Conservation (phyloP, 2,797 vertebrate species). For the Cephalopachus bancanus region DNA sequence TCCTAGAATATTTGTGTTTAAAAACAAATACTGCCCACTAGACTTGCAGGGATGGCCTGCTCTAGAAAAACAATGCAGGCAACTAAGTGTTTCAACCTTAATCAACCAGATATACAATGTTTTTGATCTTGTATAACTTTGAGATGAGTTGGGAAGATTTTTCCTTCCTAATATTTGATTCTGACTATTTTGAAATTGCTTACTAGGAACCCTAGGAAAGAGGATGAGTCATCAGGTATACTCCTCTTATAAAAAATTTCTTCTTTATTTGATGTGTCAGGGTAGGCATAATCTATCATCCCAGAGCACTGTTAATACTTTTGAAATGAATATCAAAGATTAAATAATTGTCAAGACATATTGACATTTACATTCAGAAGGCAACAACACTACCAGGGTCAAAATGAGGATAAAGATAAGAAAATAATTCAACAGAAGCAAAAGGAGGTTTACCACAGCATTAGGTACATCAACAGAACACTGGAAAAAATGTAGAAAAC, state of each 20-base stretch:
- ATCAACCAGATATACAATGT: background rate
- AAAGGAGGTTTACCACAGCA: background rate
- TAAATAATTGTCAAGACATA: background rate
- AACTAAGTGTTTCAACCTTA: background rate
- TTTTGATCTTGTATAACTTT: background rate
- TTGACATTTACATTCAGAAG: background rate
- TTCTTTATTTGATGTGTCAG: constrained; percentile 44
- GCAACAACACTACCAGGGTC: background rate
- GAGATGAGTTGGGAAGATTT: background rate
- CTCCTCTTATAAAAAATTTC: background rate
- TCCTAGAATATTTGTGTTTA: background rate
- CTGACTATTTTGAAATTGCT: background rate
- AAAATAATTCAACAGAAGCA: background rate
- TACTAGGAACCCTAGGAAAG: background rate
- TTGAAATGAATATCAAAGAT: constrained; percentile 45
- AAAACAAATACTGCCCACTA: background rate
- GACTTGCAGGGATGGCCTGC: background rate
- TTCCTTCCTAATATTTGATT: background rate
- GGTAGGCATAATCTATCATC: background rate
- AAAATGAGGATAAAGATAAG: background rate
- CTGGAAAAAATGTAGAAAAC: background rate
- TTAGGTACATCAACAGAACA: background rate
- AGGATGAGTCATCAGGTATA: background rate
- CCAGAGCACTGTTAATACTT: background rate
- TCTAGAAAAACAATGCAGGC: background rate